Base-by-base conservation (phyloP, 2,113 vertebrate genomes). In the Eptesicus fuscus region DNA sequence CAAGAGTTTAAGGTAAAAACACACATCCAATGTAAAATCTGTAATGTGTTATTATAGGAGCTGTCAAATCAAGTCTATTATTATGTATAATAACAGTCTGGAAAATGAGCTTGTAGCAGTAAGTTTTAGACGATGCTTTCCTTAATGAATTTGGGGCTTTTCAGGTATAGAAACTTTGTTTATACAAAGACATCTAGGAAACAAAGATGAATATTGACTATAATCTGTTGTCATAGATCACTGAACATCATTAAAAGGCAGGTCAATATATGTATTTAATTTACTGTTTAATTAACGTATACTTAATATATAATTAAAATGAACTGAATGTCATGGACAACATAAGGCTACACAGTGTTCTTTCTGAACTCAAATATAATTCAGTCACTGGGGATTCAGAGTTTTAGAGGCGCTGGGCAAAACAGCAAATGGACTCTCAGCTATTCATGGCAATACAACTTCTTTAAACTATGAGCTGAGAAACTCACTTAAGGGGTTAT, bases 71-170 rank as follows among this genome's bases (percentile, higher is more conserved):
- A 96, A 96, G 95, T 79, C 97, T 97, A 91, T 98, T 97, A 97
- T 97, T 98, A 98, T 95, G 59, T 94, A 61, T 98, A 98, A 98
- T 98, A 96, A 97, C 88, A 98, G 95, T 87, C 67, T 90, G 71
- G 67, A 89, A 97, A 96, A 97, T 78, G 67, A 96, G 94, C 95
- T 98, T 97, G 97, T 87, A 97, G 86, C 88, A 97, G 91, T 94
- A 95, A 96, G 86, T 86, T 97, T 89, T 90, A 74, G 82, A 95
- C 88, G 91, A 93, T 83, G 91, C 90, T 94, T 95, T 92, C 49
- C 90, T 90, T 96, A 59, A 84, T 92, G 93, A 93, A 93, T 94
- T 85, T 96, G 84, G 65, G 49, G n/a, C 11, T 91, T 95, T 97
- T 90, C 28, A 95, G 79, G 85, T 56, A 51, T 42, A 93, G 86